phyloP scores from a whole-genome alignment of 1,140 invertebrate species.

The Atta colombica region DNA sequence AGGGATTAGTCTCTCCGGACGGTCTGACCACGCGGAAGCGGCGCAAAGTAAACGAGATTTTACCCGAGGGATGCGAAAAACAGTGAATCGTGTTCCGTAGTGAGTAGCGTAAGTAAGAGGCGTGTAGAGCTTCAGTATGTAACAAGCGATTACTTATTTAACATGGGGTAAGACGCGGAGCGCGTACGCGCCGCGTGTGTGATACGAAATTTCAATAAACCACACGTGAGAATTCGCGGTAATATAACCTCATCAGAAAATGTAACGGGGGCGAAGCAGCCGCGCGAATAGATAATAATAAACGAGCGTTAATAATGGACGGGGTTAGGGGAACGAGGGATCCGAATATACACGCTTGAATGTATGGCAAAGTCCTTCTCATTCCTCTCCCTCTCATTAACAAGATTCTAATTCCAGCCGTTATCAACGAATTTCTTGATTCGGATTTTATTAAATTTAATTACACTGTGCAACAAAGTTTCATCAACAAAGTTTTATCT shows the following conservation, averaged over 20 bases:
- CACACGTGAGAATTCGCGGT: constrained; percentile 60
- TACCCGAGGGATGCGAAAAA: constrained; percentile 59
- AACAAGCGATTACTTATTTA: constrained; percentile 69
- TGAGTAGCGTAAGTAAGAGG: constrained; percentile 45
- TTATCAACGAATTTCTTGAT: constrained; percentile 40
- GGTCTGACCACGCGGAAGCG: constrained; percentile 50
- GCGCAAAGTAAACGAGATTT: constrained; percentile 62
- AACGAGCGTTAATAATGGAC: constrained; percentile 50
- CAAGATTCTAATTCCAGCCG: constrained; percentile 30
- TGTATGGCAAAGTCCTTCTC: background rate
- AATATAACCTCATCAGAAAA: constrained; percentile 74
- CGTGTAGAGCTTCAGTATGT: constrained; percentile 30
- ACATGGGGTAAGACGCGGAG: constrained; percentile 28
- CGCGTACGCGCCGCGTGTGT: constrained; percentile 25
- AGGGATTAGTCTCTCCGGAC: constrained; percentile 30
- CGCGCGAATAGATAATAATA: constrained; percentile 79
- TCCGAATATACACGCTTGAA: constrained; percentile 32
- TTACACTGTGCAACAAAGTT: no score
- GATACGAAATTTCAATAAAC: constrained; percentile 59
- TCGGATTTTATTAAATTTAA: no score
- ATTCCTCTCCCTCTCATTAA: background rate
- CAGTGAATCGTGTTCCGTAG: constrained; percentile 28
- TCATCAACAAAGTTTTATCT: no score
- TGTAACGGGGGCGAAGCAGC: constrained; percentile 73
- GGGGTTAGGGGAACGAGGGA: constrained; percentile 55